Evolutionary conservation across 2,888 invertebrate genomes (phyloP), one percentile per base, ranked within the genome.

Genomic region (Escarpia spicata): DNA sequence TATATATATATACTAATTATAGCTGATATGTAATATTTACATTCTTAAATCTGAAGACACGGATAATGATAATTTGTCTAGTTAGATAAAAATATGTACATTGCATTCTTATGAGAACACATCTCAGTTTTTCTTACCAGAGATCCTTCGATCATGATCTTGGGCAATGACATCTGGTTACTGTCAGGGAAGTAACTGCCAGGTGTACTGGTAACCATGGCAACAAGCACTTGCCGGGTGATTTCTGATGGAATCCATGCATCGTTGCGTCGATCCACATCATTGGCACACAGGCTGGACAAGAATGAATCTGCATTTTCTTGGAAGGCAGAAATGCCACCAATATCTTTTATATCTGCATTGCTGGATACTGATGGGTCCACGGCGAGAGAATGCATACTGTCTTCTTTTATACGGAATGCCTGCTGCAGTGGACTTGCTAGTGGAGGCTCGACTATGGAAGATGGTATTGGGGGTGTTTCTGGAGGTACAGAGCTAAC

Each of bases 151-250:
- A 98, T 97, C 31, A 98, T 97, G 91, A 99, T 97, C 6, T 98
- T 98, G 10, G 99, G 99, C 97, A 98, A 98, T 0, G 98, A 98
- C 0, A 99, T 97, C 12, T 98, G 97, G 93, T 98, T 98, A 94
- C 97, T 97, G 92, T 98, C 98, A 0, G 98, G 97, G 94, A 97
- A 97, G 95, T 97, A 98, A 0, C 97, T 97, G 0, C 98, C 98
- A 91, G 97, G 97, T 0, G 97, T 97, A 91, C 98, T 97, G 0
- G 98, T 98, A 10, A 97, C 97, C 94, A 97, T 97, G 31, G 97
- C 96, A 58, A 95, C 95, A 92, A 96, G 96, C 19, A 95, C 97
- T 95, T 97, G 98, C 94, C 97, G 97, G 0, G 98, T 98, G 94
- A 97, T 97, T 94, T 98, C 98, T 93, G 97, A 98, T 2, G 98